Percentiles rank a stretch among this genome's conserved stretches.
These are phyloP conservation scores for Delphinus delphis DNA, from an alignment of 2,113 vertebrate genomes.

Conservation along the genomic window DNA sequence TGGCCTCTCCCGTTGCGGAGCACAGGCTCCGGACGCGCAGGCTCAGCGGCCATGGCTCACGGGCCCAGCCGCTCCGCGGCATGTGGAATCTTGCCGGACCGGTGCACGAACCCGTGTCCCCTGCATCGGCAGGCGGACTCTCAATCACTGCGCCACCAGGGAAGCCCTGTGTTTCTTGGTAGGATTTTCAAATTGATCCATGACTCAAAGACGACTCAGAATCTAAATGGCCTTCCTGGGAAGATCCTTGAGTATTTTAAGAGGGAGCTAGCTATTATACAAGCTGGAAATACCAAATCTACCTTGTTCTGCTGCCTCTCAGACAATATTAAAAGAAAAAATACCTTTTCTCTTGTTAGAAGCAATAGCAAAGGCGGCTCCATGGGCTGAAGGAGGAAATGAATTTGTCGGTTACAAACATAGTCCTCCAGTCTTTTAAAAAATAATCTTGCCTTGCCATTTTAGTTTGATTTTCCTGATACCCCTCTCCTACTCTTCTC, in stretches of 20 bases:
- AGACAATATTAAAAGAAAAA: neutral
- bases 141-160: no score
- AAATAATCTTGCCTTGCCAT: neutral
- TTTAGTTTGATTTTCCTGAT: neutral
- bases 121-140: no score
- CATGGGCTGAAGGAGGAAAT: neutral
- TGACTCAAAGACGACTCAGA: neutral
- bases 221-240: neutral
- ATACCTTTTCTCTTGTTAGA: neutral
- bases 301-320: neutral
- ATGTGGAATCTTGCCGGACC: no score
- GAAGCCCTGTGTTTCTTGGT: neutral
- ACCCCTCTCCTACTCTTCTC: neutral
- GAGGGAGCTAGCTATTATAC: neutral
- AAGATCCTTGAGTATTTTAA: neutral
- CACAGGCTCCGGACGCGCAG: no score
- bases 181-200: slow-evolving; percentile 25
- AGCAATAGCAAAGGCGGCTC: neutral
- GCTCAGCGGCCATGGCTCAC: no score
- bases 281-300: neutral
- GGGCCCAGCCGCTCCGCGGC: no score
- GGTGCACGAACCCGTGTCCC: no score
- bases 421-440: neutral
- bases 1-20: no score
- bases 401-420: neutral